phyloP scores from a whole-genome alignment of 1,140 invertebrate genomes.

The Drosophila willistoni region DNA sequence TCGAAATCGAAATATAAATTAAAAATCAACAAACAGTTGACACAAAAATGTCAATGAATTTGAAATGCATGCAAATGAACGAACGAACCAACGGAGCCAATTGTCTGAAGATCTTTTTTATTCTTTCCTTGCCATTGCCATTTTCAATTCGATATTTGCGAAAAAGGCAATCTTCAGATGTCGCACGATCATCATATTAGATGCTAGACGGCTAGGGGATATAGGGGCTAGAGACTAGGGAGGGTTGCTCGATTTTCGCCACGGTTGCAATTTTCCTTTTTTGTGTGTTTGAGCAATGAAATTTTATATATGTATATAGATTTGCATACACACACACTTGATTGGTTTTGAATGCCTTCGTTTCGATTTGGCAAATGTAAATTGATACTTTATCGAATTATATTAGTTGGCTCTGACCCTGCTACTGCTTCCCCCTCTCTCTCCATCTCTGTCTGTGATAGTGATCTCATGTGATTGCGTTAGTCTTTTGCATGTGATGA shows the following conservation, averaged over 20 bases:
- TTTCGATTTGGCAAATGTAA: slow-evolving; percentile 61
- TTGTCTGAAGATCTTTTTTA: slow-evolving; percentile 50
- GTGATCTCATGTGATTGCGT: slow-evolving; percentile 50
- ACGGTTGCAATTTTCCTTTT: slow-evolving; percentile 66
- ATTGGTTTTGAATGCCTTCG: slow-evolving; percentile 65
- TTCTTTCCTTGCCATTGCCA: slow-evolving; percentile 4
- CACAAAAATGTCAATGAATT: slow-evolving; percentile 72
- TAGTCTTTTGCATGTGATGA: slow-evolving; percentile 48
- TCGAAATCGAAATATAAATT: slow-evolving; percentile 65
- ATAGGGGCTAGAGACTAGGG: slow-evolving; percentile 20
- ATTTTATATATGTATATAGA: slow-evolving; percentile 60
- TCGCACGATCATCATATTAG: slow-evolving; percentile 47
- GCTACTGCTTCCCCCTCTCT: slow-evolving; percentile 5
- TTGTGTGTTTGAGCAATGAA: slow-evolving; percentile 67
- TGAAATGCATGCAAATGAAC: slow-evolving; percentile 72
- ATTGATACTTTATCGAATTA: slow-evolving; percentile 59
- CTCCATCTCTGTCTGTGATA: not conserved
- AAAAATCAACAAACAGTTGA: slow-evolving; percentile 77
- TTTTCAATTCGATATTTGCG: slow-evolving; percentile 18
- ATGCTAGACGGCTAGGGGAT: not conserved
- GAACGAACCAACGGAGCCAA: slow-evolving; percentile 33
- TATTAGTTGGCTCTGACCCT: slow-evolving; percentile 44
- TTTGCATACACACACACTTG: slow-evolving; percentile 57
- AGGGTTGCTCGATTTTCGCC: slow-evolving; percentile 53
- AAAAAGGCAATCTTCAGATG: slow-evolving; percentile 48